phyloP scores from a whole-genome alignment of 2,113 vertebrate species.

The Platanista minor region DNA sequence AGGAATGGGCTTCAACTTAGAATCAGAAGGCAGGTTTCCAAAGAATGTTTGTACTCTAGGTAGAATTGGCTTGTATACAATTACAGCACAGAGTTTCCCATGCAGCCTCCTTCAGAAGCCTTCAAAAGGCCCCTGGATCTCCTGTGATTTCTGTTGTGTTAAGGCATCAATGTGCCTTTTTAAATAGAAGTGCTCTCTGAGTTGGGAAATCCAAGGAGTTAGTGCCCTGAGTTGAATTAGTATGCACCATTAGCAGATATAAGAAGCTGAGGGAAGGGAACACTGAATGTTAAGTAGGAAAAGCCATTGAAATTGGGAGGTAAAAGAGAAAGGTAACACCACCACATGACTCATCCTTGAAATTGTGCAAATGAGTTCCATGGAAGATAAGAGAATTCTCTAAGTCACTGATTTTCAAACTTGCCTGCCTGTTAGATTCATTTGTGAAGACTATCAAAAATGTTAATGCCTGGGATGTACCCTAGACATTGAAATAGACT shows the following conservation, averaged over 20 bases:
- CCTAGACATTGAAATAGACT: neutral
- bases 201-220: neutral
- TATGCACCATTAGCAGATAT: neutral
- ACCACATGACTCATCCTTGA: neutral
- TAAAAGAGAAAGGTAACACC: neutral
- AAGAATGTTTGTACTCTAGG: neutral
- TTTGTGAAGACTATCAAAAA: neutral
- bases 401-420: neutral
- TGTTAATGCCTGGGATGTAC: neutral
- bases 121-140: neutral
- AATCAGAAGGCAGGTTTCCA: neutral
- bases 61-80: neutral
- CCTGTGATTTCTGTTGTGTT: neutral
- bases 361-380: neutral
- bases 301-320: neutral
- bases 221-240: neutral
- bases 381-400: neutral
- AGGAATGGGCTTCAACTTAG: neutral
- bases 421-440: neutral
- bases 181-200: neutral
- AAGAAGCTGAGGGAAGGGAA: neutral
- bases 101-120: neutral
- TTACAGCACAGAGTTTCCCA: neutral
- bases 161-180: accelerated
- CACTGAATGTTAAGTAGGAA: neutral